Base-by-base conservation (phyloP, 2,888 invertebrate species). In the Lissocephala sabroskyi region DNA sequence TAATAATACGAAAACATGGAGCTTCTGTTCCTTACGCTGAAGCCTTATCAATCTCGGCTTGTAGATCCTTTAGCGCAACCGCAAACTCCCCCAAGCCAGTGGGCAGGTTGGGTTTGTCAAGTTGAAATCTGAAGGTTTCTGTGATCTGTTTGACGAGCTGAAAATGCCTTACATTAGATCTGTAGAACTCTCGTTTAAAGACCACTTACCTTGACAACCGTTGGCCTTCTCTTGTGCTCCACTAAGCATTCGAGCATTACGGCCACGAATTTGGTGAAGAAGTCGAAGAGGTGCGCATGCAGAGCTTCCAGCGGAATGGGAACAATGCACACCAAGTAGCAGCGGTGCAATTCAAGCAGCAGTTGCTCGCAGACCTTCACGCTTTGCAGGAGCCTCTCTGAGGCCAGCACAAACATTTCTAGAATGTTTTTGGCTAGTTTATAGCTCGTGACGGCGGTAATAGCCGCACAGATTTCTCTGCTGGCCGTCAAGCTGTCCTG, bases 361-460 rank as follows among this genome's bases (percentile, higher is more conserved):
- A 83, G 39, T 45, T 67, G 41, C 0, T 44, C 39, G 29, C 75
- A 78, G 1, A 56, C 56, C 2, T 62, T 58, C 0, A 52, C 41
- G 9, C 62, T 61, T 18, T 65, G 68, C 49, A 83, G 45, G 3
- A 83, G 53, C 40, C 75, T 76, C 14, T 82, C 67, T 0, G 83
- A 80, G 44, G 82, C 81, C 16, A 78, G 44, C 4, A 77, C 49
- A 39, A 84, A 70, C 55, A 82, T 66, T 45, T 82, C 50, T 2
- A 84, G 50, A 32, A 84, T 67, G 26, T 49, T 62, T 55, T 83
- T 80, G 2, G 81, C 79, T 84, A 84, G 84, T 4, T 82, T 79
- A 42, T 77, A 82, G 13, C 67, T 70, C 2, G 75, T 79, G 45
- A 64, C 65, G 2, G 71, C 75, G 26, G 59, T 73, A 4, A 81